Evolutionary conservation across 2,888 invertebrate genomes (phyloP).

Genomic region (Ophion obscuratus): DNA sequence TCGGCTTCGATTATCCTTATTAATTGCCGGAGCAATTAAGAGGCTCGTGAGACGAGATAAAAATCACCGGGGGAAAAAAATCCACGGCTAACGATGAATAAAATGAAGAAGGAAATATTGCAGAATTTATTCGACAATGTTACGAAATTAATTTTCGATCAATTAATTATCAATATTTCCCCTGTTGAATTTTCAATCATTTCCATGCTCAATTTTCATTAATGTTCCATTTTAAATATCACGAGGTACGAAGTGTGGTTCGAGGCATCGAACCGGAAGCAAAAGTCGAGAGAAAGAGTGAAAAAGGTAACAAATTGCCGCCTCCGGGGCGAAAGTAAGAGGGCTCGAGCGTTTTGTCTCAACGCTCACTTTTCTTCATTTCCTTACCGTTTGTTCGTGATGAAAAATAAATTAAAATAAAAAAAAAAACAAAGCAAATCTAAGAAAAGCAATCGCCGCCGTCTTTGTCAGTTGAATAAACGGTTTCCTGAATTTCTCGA

Average conservation of each 20-base stretch:
- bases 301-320: conserved; percentile 10
- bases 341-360: conserved; percentile 40
- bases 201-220: background rate
- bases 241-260: conserved; percentile 5
- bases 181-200: background rate
- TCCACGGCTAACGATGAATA: background rate
- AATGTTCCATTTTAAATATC: background rate
- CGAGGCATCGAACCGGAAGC: conserved; percentile 22
- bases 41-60: background rate
- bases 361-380: conserved; percentile 54
- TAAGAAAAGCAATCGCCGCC: conserved; percentile 21
- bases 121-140: background rate
- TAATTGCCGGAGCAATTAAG: conserved; percentile 6
- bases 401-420: background rate
- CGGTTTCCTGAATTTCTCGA: conserved; percentile 39
- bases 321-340: conserved; percentile 61
- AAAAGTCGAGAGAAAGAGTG: conserved; percentile 29
- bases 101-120: background rate
- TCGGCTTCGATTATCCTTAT: conserved; percentile 27
- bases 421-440: conserved; percentile 18
- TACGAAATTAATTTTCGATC: background rate
- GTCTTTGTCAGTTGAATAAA: background rate
- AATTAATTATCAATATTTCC: background rate
- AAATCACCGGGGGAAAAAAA: background rate
- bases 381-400: conserved; percentile 39